Conservation (phyloP, 2,113 vertebrate species). For the Notarius quadriscutis region DNA sequence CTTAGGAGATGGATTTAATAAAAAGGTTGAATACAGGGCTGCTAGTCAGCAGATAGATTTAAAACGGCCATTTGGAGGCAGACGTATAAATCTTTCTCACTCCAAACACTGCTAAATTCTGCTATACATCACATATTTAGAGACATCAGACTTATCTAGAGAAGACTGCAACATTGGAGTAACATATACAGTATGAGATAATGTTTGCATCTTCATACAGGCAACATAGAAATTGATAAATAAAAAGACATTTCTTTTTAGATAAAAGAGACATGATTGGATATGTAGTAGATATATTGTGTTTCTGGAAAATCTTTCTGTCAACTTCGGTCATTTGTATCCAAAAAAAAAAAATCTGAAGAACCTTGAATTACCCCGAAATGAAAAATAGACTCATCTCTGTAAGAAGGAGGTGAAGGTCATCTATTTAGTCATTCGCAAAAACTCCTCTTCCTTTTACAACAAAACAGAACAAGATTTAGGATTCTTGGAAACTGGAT, state of each 20-base stretch:
- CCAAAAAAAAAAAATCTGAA: conserved; percentile 34
- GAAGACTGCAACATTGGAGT: not conserved
- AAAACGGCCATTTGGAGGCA: not conserved
- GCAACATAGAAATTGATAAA: not conserved
- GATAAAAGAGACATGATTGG: not conserved
- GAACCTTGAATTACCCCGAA: conserved; percentile 38
- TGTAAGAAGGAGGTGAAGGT: not conserved
- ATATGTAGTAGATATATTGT: not conserved
- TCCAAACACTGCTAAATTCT: not conserved
- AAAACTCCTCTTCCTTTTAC: conserved; percentile 28
- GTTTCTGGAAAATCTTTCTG: not conserved
- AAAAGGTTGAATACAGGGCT: not conserved
- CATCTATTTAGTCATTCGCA: conserved; percentile 1
- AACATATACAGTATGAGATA: not conserved
- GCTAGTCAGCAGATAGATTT: not conserved
- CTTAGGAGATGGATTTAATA: conserved; percentile 7
- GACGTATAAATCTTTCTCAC: not conserved
- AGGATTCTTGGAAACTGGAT: conserved; percentile 21
- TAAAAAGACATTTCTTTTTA: not conserved
- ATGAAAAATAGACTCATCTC: conserved; percentile 33
- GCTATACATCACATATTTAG: not conserved
- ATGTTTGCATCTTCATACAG: not conserved
- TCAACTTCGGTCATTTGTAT: conserved; percentile 7
- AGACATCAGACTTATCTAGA: not conserved
- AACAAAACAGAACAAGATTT: conserved; percentile 36